A percentile compares a stretch with the other conserved stretches of the same genome.
These are phyloP conservation scores for Willowsia nigromaculata DNA, from an alignment of 2,888 invertebrate species.

Conservation along the genomic window DNA sequence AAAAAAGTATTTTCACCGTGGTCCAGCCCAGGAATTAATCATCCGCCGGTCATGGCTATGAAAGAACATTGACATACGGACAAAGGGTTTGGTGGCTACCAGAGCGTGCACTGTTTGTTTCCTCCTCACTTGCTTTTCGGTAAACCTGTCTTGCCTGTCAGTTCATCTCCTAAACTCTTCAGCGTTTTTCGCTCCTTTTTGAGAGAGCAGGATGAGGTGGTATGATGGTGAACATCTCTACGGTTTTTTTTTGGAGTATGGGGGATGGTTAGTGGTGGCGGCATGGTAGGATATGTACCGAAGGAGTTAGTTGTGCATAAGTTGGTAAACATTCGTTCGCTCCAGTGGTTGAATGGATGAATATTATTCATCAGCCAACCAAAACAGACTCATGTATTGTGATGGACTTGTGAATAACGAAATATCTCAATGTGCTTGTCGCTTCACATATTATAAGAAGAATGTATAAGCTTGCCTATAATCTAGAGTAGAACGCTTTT, in stretches of 20 bases:
- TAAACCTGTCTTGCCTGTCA: slow-evolving; percentile 66
- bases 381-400: slow-evolving; percentile 44
- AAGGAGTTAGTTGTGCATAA: slow-evolving; percentile 65
- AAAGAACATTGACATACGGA: slow-evolving; percentile 69
- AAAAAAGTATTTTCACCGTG: slow-evolving; percentile 62
- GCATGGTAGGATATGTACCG: not conserved
- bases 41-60: slow-evolving; percentile 67
- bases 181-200: slow-evolving; percentile 61
- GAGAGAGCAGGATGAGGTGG: not conserved
- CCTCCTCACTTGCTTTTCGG: slow-evolving; percentile 68
- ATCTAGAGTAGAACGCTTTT: not conserved
- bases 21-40: slow-evolving; percentile 69
- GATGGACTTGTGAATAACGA: slow-evolving; percentile 11
- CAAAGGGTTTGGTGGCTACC: slow-evolving; percentile 66
- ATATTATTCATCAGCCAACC: slow-evolving; percentile 61
- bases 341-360: slow-evolving; percentile 51
- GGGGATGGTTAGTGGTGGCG: slow-evolving; percentile 22
- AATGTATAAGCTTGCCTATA: not conserved
- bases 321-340: slow-evolving; percentile 63
- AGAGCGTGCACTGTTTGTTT: slow-evolving; percentile 67
- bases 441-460: no score
- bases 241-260: slow-evolving; percentile 9
- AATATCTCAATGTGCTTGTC: not conserved
- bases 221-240: slow-evolving; percentile 26
- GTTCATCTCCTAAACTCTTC: slow-evolving; percentile 68